Evolutionary conservation across 2,113 vertebrate species (phyloP).

Genomic region (Dipodomys merriami): DNA sequence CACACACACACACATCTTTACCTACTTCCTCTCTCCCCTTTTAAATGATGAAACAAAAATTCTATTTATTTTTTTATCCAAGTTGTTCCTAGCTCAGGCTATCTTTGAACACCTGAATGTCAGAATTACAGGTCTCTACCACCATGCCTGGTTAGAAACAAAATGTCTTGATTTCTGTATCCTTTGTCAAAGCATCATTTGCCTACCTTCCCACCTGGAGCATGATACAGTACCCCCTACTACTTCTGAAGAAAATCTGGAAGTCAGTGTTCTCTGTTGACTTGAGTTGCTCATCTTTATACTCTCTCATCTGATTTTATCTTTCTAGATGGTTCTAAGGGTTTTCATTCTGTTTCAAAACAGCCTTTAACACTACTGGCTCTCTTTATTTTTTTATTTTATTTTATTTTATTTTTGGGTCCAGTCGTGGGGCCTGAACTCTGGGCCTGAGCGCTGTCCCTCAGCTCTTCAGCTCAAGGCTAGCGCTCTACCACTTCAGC

Average conservation of each 20-base stretch:
- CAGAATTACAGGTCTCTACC: too few relatives aligned
- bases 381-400: background rate
- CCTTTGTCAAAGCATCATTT: background rate
- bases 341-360: background rate
- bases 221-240: background rate
- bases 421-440: too few relatives aligned
- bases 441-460: too few relatives aligned
- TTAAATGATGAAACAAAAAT: conserved; percentile 1
- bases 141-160: too few relatives aligned
- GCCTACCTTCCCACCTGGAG: background rate
- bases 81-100: too few relatives aligned
- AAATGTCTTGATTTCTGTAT: background rate
- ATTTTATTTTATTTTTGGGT: too few relatives aligned
- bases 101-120: too few relatives aligned
- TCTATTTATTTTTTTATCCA: too few relatives aligned
- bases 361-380: background rate
- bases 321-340: background rate
- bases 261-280: background rate
- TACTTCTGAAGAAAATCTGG: background rate
- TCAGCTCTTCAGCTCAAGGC: too few relatives aligned
- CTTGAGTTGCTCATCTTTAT: background rate
- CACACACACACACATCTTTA: too few relatives aligned
- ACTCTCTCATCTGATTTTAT: background rate
- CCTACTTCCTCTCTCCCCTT: background rate
- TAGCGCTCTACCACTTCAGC: too few relatives aligned